Conservation (phyloP, 2,797 vertebrate species). For the Danio kyathit region DNA sequence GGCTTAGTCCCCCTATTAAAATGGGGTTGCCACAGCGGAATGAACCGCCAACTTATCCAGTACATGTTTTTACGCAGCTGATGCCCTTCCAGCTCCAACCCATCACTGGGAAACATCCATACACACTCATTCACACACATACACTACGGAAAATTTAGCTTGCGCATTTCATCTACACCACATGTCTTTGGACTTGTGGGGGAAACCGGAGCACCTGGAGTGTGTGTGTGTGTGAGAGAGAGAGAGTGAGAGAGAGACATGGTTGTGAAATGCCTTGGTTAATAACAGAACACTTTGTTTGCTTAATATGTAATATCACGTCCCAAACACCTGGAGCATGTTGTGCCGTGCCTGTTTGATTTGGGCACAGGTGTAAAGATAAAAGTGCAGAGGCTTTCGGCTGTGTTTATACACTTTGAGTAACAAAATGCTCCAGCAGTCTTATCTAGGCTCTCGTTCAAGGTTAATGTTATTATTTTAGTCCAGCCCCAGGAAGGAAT, state of each 20-base stretch:
- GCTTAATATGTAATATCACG: conserved; percentile 9
- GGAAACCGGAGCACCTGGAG: no score
- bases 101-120: no score
- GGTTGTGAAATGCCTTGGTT: neutral
- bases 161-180: no score
- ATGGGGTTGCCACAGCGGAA: no score
- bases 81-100: no score
- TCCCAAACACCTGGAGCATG: neutral
- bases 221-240: neutral
- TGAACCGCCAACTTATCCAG: no score
- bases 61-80: no score
- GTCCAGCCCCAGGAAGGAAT: neutral
- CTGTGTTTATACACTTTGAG: neutral
- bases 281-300: conserved; percentile 6
- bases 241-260: no score
- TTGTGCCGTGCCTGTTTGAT: neutral
- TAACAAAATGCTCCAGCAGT: neutral
- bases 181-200: neutral
- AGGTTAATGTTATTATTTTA: neutral
- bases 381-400: neutral
- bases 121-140: no score
- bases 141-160: no score
- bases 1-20: no score
- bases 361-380: neutral
- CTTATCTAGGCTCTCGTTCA: neutral